Evolutionary conservation across 2,888 invertebrate genomes (phyloP).

Genomic region (Lissonota sp.): DNA sequence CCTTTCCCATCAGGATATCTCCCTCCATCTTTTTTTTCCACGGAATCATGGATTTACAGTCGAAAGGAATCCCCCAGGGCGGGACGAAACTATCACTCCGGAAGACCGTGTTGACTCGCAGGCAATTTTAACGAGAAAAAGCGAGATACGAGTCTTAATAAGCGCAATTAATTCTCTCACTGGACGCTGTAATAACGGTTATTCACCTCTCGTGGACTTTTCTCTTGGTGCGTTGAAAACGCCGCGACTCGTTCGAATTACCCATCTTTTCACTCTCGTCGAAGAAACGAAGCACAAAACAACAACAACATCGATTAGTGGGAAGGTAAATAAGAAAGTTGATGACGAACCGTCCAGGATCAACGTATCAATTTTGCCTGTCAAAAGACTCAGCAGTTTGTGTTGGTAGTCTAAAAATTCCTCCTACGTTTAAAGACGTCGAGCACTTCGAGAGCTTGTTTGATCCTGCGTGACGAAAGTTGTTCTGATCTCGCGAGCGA

Average conservation of each 20-base stretch:
- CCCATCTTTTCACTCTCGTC: conserved; percentile 8
- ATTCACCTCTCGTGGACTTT: background rate
- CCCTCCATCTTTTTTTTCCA: background rate
- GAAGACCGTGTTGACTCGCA: conserved; percentile 24
- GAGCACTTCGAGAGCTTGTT: too few species aligned
- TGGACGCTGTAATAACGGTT: conserved; percentile 11
- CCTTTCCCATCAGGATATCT: conserved; percentile 27
- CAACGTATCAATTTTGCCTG: background rate
- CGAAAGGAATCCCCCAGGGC: conserved; percentile 11
- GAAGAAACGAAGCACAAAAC: conserved; percentile 6
- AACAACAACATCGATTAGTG: background rate
- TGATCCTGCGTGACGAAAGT: too few species aligned
- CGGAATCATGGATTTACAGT: conserved; percentile 1
- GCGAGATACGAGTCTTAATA: conserved; percentile 22
- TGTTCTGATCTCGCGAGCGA: too few species aligned
- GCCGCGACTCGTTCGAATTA: background rate
- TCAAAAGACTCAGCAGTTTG: background rate
- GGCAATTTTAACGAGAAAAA: conserved; percentile 29
- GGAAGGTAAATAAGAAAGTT: conserved; percentile 12
- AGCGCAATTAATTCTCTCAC: conserved; percentile 17
- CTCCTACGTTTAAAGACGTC: too few species aligned
- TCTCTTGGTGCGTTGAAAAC: conserved; percentile 7
- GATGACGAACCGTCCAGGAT: background rate
- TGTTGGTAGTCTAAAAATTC: too few species aligned
- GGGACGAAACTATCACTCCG: conserved; percentile 40